These are phyloP conservation scores for Poeciliopsis presidionis DNA, from an alignment of 2,797 vertebrate species.

Conservation along the genomic window DNA sequence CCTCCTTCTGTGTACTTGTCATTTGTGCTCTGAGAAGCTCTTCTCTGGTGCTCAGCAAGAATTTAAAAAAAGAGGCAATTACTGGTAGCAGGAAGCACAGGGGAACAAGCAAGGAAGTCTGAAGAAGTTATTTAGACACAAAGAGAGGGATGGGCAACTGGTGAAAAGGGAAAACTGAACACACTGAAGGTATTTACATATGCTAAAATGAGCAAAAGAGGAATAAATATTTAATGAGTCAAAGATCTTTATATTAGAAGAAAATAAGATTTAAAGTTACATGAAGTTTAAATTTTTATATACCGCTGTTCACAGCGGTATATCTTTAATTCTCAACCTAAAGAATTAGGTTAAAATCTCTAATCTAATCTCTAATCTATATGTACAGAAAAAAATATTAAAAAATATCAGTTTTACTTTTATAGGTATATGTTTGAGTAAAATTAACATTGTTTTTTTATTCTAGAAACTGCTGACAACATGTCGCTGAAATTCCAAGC, in stretches of 20 bases:
- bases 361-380: too few species aligned
- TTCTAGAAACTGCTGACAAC: too few species aligned
- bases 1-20: slow-evolving; percentile 55
- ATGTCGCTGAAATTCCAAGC: too few species aligned
- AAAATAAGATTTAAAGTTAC: not conserved
- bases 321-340: not conserved
- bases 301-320: not conserved
- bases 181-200: not conserved
- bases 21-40: slow-evolving; percentile 60
- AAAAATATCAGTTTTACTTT: too few species aligned
- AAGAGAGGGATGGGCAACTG: slow-evolving; percentile 26
- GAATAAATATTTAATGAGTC: not conserved
- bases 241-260: not conserved
- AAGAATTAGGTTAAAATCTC: not conserved
- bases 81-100: slow-evolving; percentile 20
- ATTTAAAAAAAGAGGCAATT: slow-evolving; percentile 42
- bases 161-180: not conserved
- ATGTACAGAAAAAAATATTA: too few species aligned
- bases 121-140: slow-evolving; percentile 20
- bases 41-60: slow-evolving; percentile 60
- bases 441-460: too few species aligned
- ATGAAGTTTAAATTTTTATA: not conserved
- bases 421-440: too few species aligned
- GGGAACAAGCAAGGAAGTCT: slow-evolving; percentile 13
- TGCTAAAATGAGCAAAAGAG: not conserved